These are phyloP conservation scores for Heliothis subflexa DNA, from an alignment of 1,140 invertebrate genomes.

Conservation along the genomic window DNA sequence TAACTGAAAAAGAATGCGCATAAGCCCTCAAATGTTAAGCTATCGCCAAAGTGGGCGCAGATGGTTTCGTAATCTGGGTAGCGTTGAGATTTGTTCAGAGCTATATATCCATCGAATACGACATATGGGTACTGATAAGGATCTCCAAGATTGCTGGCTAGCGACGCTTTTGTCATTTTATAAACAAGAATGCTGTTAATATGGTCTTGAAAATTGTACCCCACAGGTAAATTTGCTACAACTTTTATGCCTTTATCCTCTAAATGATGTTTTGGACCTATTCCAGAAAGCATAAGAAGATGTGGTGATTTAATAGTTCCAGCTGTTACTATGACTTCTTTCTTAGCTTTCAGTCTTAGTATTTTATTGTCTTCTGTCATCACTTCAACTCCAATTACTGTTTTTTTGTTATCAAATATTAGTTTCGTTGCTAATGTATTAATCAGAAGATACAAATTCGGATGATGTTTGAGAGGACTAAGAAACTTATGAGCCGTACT, in stretches of 20 bases:
- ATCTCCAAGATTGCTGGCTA: not conserved
- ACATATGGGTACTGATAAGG: not conserved
- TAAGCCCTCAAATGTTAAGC: not conserved
- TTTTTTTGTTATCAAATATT: constrained; percentile 88
- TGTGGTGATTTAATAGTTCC: constrained; percentile 88
- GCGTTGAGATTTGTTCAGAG: constrained; percentile 6
- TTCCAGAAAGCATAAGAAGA: constrained; percentile 89
- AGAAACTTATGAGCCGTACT: constrained; percentile 87
- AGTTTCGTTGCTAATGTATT: constrained; percentile 75
- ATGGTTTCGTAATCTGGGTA: constrained; percentile 16
- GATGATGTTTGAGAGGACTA: constrained; percentile 79
- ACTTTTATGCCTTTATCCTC: constrained; percentile 87
- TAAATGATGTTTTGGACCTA: constrained; percentile 88
- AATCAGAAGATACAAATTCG: constrained; percentile 81
- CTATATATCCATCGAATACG: constrained; percentile 5
- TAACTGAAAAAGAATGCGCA: constrained; percentile 9
- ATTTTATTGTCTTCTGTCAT: constrained; percentile 78
- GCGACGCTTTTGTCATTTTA: constrained; percentile 5
- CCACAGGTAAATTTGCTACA: constrained; percentile 89
- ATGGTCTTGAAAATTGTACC: constrained; percentile 91
- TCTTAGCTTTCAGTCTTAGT: constrained; percentile 81
- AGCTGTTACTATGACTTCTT: constrained; percentile 89
- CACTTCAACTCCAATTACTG: constrained; percentile 80
- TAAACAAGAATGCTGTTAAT: constrained; percentile 65
- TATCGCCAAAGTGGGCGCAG: not conserved